phyloP scores from a whole-genome alignment of 2,888 invertebrate genomes.

The Epirrhoe tristata region DNA sequence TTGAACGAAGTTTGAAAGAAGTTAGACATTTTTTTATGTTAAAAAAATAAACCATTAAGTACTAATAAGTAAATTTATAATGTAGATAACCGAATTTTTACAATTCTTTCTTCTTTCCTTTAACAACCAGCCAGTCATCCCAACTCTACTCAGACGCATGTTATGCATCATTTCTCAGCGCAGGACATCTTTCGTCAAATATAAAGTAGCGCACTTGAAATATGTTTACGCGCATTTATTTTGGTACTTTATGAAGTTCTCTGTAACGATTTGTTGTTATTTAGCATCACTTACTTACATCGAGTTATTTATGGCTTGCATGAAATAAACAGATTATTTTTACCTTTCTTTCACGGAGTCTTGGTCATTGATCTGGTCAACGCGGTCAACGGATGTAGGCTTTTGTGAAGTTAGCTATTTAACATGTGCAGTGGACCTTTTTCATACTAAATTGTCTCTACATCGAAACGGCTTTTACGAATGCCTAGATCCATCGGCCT shows the following conservation, averaged over 20 bases:
- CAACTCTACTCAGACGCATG: slow-evolving; percentile 59
- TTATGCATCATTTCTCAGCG: slow-evolving; percentile 65
- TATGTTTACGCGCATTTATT: slow-evolving; percentile 49
- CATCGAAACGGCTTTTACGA: too few relatives aligned
- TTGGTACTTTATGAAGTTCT: slow-evolving; percentile 33
- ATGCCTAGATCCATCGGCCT: too few relatives aligned
- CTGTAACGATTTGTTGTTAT: slow-evolving; percentile 7
- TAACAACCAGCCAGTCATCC: slow-evolving; percentile 35
- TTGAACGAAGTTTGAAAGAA: too few relatives aligned
- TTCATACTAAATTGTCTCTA: too few relatives aligned
- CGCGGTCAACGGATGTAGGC: too few relatives aligned
- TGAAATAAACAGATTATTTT: not conserved
- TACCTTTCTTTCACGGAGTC: not conserved
- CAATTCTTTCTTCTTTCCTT: not conserved
- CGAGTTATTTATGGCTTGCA: not conserved
- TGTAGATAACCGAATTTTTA: not conserved
- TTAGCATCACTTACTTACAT: slow-evolving; percentile 1
- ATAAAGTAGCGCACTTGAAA: slow-evolving; percentile 57
- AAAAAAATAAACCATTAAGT: too few relatives aligned
- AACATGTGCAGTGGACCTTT: too few relatives aligned
- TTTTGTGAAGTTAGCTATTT: too few relatives aligned
- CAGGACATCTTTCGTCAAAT: slow-evolving; percentile 63
- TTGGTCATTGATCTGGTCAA: not conserved
- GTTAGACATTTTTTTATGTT: too few relatives aligned
- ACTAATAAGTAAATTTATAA: too few relatives aligned